Percentiles rank a stretch among this genome's conserved stretches.
phyloP scores from a whole-genome alignment of 2,888 invertebrate species.

The Penaeus monodon region DNA sequence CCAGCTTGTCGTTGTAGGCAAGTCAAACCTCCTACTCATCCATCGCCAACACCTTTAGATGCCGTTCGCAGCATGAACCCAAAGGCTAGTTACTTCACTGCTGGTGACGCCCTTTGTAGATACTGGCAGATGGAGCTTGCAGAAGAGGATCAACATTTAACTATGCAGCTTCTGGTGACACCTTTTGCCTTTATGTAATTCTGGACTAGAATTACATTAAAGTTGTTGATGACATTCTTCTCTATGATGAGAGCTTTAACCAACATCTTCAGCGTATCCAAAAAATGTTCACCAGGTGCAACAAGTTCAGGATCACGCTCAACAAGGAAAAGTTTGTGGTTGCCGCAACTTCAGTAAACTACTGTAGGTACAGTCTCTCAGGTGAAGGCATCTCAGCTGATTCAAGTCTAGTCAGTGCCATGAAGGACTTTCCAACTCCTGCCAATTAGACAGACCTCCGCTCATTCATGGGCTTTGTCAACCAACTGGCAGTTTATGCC shows the following conservation, averaged over 20 bases:
- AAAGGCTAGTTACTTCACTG: no score
- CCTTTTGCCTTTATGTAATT: no score
- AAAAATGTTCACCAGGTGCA: no score
- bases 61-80: not conserved
- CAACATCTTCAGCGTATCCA: no score
- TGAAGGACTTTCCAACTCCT: conserved; percentile 18
- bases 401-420: not conserved
- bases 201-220: no score
- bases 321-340: conserved; percentile 14
- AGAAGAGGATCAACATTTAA: no score
- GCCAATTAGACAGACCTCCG: no score
- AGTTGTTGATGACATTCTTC: no score
- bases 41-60: conserved; percentile 9
- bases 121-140: no score
- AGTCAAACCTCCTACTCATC: not conserved
- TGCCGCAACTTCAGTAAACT: not conserved
- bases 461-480: conserved; percentile 7
- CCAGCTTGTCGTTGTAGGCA: conserved; percentile 8
- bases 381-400: conserved; percentile 8
- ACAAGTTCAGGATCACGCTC: no score
- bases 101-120: no score
- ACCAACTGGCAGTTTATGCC: conserved; percentile 10
- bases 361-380: not conserved
- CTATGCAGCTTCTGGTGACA: no score
- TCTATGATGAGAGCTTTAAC: not conserved